phyloP scores from a whole-genome alignment of 2,888 invertebrate genomes.

The Dryocosmus kuriphilus region DNA sequence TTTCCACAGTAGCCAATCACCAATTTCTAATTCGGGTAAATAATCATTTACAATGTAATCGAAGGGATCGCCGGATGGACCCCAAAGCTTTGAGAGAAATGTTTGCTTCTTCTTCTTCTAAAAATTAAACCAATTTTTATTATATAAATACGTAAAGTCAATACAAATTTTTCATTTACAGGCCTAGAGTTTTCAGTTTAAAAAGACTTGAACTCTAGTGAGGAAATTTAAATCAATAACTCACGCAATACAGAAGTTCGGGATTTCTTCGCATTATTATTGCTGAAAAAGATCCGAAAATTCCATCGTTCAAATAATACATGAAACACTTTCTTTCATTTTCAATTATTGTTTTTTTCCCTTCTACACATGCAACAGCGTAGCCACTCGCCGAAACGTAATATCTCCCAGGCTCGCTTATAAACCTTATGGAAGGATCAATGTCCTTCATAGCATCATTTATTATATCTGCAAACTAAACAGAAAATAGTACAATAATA shows the following conservation, averaged over 20 bases:
- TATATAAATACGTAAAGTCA: not conserved
- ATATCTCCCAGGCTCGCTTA: constrained; percentile 83
- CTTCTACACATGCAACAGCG: constrained; percentile 79
- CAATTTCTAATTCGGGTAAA: not conserved
- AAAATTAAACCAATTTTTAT: not conserved
- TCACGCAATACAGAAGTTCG: constrained; percentile 55
- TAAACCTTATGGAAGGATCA: constrained; percentile 75
- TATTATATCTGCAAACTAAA: constrained; percentile 76
- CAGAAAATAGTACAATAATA: no score
- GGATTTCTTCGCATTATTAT: constrained; percentile 69
- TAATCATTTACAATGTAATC: not conserved
- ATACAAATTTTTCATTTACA: not conserved
- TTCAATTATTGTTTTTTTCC: constrained; percentile 76
- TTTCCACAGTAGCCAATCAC: not conserved
- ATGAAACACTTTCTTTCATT: constrained; percentile 69
- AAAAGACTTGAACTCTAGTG: not conserved
- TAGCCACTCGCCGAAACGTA: constrained; percentile 82
- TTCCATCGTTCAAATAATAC: constrained; percentile 83
- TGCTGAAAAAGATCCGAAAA: constrained; percentile 82
- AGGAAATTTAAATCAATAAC: constrained; percentile 1
- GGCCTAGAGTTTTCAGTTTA: no score
- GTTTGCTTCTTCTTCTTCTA: not conserved
- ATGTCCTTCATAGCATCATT: constrained; percentile 79
- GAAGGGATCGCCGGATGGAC: not conserved
- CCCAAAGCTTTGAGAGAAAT: not conserved